Conservation (phyloP, 2,888 invertebrate genomes). For the Morpho achilles region DNA sequence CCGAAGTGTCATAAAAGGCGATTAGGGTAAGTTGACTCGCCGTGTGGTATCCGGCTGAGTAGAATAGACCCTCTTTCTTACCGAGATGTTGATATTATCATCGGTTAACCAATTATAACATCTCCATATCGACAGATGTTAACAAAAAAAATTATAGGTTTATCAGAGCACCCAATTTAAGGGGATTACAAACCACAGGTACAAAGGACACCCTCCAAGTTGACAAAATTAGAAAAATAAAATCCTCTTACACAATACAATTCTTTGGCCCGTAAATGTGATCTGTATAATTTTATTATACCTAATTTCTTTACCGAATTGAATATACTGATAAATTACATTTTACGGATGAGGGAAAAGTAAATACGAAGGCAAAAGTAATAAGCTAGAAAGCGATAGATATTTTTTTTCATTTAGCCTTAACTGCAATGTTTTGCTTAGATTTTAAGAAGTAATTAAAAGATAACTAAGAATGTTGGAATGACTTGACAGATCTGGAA, state of each 20-base stretch:
- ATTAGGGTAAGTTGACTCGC: too few relatives aligned
- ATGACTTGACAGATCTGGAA: not conserved
- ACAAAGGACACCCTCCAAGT: slow-evolving; percentile 42
- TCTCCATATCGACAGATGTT: slow-evolving; percentile 27
- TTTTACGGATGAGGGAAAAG: slow-evolving; percentile 34
- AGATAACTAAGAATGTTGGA: slow-evolving; percentile 36
- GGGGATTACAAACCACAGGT: slow-evolving; percentile 49
- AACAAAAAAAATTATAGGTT: slow-evolving; percentile 13
- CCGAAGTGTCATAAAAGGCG: too few relatives aligned
- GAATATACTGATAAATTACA: slow-evolving; percentile 54
- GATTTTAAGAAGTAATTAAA: slow-evolving; percentile 58
- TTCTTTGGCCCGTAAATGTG: slow-evolving; percentile 36
- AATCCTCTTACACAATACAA: slow-evolving; percentile 53
- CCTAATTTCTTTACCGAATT: slow-evolving; percentile 54
- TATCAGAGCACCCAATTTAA: slow-evolving; percentile 33
- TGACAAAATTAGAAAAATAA: slow-evolving; percentile 39
- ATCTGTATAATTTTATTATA: slow-evolving; percentile 75
- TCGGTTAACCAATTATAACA: slow-evolving; percentile 2
- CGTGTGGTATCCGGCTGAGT: too few relatives aligned
- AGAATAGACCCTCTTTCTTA: too few relatives aligned
- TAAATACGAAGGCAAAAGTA: slow-evolving; percentile 27
- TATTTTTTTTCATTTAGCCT: slow-evolving; percentile 51
- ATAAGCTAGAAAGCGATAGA: slow-evolving; percentile 34
- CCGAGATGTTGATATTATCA: too few relatives aligned
- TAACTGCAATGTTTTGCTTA: slow-evolving; percentile 53